Evolutionary conservation across 2,113 vertebrate genomes (phyloP).

Genomic region (Crotalus helleri): DNA sequence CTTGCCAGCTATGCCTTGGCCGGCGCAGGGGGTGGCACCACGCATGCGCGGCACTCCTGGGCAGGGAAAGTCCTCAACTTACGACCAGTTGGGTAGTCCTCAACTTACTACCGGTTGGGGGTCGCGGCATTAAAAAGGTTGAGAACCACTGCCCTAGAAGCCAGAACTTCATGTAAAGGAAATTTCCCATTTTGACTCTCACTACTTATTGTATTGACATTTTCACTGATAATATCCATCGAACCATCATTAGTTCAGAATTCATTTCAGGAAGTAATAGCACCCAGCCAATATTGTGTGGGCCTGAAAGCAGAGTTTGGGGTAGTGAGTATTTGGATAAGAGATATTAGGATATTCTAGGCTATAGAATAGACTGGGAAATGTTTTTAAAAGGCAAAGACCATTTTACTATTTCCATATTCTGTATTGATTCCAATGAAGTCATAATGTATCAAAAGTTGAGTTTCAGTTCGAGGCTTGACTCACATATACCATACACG

Average conservation of each 20-base stretch:
- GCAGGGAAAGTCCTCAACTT: too few relatives aligned
- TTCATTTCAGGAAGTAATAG: neutral
- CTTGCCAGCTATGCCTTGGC: too few relatives aligned
- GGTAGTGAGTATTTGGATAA: neutral
- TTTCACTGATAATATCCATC: neutral
- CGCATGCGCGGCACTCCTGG: too few relatives aligned
- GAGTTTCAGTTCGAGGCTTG: too few relatives aligned
- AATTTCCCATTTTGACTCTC: neutral
- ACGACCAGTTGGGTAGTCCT: too few relatives aligned
- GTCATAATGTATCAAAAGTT: too few relatives aligned
- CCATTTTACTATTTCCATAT: neutral
- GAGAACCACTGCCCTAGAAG: neutral
- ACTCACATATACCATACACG: too few relatives aligned
- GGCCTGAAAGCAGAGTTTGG: neutral
- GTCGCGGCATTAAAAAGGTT: too few relatives aligned
- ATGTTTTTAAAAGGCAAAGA: neutral
- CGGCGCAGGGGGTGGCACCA: too few relatives aligned
- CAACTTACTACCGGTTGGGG: too few relatives aligned
- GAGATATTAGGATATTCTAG: neutral
- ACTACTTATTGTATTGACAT: neutral
- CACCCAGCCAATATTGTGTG: neutral
- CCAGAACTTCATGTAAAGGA: neutral
- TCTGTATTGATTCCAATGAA: too few relatives aligned
- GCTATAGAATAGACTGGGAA: neutral
- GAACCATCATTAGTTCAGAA: neutral